Conservation (phyloP, 2,113 vertebrate species). For the Chlorocebus sabaeus region DNA sequence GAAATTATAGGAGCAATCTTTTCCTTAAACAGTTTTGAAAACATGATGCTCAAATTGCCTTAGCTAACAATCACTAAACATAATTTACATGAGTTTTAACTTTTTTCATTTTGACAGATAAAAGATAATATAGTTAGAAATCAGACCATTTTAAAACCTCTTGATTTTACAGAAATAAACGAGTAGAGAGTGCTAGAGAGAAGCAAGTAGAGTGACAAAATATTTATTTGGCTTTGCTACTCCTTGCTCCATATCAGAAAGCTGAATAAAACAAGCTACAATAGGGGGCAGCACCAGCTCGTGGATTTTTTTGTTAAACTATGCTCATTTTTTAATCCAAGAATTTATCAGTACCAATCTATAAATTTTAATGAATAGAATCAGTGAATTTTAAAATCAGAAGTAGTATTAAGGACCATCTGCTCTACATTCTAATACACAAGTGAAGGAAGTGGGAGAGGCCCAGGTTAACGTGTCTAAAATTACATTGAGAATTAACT, state of each 20-base stretch:
- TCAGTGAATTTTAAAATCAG: not conserved
- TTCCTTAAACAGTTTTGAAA: not conserved
- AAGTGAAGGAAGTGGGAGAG: not conserved
- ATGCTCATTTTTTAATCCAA: not conserved
- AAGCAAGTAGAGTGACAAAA: not conserved
- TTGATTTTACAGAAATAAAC: not conserved
- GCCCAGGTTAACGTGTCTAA: not conserved
- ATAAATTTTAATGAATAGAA: not conserved
- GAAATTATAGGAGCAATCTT: not conserved
- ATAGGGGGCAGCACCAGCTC: conserved; percentile 45
- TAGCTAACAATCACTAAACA: not conserved
- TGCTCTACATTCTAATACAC: not conserved
- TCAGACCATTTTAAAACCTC: not conserved
- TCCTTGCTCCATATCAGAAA: accelerated
- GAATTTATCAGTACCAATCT: not conserved
- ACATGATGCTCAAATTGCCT: not conserved
- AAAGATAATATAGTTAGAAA: not conserved
- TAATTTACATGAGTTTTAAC: not conserved
- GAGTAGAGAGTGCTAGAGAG: not conserved
- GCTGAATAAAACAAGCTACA: not conserved
- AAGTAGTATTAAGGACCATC: not conserved
- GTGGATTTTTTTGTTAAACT: not conserved
- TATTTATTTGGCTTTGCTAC: not conserved
- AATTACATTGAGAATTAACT: not conserved
- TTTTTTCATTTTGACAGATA: not conserved